A percentile compares a stretch with the other conserved stretches of the same genome.
These are phyloP conservation scores for Parelbella ahira DNA, from an alignment of 2,888 invertebrate species.

Conservation along the genomic window DNA sequence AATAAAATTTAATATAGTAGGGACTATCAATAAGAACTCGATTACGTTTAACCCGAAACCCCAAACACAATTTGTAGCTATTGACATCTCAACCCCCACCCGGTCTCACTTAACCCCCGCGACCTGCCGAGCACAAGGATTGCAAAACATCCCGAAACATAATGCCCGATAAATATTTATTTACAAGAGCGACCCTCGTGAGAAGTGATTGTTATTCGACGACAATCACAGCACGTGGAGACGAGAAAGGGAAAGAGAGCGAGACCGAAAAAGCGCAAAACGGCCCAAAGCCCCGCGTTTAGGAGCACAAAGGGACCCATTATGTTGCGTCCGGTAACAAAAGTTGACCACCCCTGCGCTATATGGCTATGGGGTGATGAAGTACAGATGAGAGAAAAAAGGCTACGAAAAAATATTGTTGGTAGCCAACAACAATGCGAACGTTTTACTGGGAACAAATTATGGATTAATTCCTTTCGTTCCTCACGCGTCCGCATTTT, in stretches of 20 bases:
- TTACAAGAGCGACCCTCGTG: constrained; percentile 22
- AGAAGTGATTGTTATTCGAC: constrained; percentile 24
- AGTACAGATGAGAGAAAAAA: no score
- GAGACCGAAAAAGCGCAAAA: constrained; percentile 16
- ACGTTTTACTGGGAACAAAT: no score
- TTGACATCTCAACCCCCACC: constrained; percentile 7
- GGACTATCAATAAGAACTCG: no score
- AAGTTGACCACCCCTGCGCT: constrained; percentile 13
- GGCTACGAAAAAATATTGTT: no score
- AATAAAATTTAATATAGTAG: no score
- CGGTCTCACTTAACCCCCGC: constrained; percentile 11
- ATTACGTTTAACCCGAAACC: no score
- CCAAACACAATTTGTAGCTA: no score
- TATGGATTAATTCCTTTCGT: no score
- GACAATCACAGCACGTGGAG: constrained; percentile 16
- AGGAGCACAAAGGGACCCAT: constrained; percentile 25
- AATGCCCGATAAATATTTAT: constrained; percentile 23
- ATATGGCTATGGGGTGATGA: neutral
- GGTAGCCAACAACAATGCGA: no score
- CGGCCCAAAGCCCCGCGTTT: constrained; percentile 22
- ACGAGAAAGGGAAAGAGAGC: no score
- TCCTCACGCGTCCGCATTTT: no score
- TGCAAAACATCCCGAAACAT: constrained; percentile 7
- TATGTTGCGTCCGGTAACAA: constrained; percentile 25
- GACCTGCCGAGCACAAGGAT: constrained; percentile 10